Percentiles rank a stretch among this genome's conserved stretches.
Evolutionary conservation across 2,888 invertebrate genomes (phyloP).

Genomic region (Linnaemya vulpina): DNA sequence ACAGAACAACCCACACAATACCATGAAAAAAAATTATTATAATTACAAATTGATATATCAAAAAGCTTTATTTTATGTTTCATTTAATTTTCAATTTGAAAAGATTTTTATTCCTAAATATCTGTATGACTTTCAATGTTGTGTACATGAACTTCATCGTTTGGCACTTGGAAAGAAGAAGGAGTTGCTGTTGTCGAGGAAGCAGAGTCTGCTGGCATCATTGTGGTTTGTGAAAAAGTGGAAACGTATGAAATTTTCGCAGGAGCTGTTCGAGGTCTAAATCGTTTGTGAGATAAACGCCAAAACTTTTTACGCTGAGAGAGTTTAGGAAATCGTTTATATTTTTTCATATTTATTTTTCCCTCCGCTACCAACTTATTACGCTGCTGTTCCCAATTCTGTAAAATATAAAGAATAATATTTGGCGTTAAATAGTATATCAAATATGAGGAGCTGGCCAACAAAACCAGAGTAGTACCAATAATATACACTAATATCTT

Average conservation of each 20-base stretch:
- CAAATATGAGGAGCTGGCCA: neutral
- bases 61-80: neutral
- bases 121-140: constrained; percentile 5
- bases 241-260: constrained; percentile 72
- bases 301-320: constrained; percentile 73
- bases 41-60: too few species aligned
- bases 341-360: constrained; percentile 74
- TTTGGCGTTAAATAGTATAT: neutral
- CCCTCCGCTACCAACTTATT: constrained; percentile 73
- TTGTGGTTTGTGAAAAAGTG: neutral
- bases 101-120: neutral
- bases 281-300: constrained; percentile 65
- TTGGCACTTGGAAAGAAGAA: constrained; percentile 75
- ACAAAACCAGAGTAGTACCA: too few species aligned
- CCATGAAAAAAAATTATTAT: neutral
- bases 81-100: too few species aligned
- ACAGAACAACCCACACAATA: neutral
- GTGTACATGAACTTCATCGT: constrained; percentile 54
- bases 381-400: constrained; percentile 77
- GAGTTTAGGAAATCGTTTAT: constrained; percentile 75
- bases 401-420: neutral
- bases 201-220: neutral
- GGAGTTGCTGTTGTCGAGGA: constrained; percentile 8
- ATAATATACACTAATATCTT: too few species aligned
- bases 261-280: constrained; percentile 76